These are phyloP conservation scores for Gallinago nigripennis DNA, from an alignment of 2,797 vertebrate genomes.

Conservation along the genomic window DNA sequence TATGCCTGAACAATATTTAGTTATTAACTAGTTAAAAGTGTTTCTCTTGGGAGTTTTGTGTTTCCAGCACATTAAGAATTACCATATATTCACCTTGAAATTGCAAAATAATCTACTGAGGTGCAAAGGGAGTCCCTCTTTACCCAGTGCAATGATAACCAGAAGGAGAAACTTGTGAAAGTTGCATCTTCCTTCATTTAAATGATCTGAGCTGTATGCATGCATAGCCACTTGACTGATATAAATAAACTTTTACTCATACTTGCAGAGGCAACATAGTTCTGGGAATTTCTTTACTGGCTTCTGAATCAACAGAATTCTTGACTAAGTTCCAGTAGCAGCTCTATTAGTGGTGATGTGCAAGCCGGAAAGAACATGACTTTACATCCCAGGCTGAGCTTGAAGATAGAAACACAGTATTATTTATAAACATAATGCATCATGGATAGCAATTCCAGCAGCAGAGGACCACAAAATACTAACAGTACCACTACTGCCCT, in stretches of 20 bases:
- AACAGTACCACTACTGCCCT: background rate
- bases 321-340: constrained; percentile 39
- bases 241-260: constrained; percentile 41
- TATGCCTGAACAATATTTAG: background rate
- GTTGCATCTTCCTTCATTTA: background rate
- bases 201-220: background rate
- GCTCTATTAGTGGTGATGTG: background rate
- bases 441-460: background rate
- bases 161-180: background rate
- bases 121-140: background rate
- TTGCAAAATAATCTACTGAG: background rate
- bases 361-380: background rate
- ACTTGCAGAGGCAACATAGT: background rate
- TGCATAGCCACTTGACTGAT: background rate
- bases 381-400: background rate
- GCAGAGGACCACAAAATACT: background rate
- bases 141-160: background rate
- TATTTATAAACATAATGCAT: constrained; percentile 17
- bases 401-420: background rate
- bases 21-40: background rate
- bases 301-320: constrained; percentile 50
- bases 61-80: background rate
- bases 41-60: background rate
- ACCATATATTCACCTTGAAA: background rate
- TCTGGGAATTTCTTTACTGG: constrained; percentile 10